A percentile compares a stretch with the other conserved stretches of the same genome.
Conservation (phyloP, 2,113 vertebrate genomes). For the Setophaga coronata region DNA sequence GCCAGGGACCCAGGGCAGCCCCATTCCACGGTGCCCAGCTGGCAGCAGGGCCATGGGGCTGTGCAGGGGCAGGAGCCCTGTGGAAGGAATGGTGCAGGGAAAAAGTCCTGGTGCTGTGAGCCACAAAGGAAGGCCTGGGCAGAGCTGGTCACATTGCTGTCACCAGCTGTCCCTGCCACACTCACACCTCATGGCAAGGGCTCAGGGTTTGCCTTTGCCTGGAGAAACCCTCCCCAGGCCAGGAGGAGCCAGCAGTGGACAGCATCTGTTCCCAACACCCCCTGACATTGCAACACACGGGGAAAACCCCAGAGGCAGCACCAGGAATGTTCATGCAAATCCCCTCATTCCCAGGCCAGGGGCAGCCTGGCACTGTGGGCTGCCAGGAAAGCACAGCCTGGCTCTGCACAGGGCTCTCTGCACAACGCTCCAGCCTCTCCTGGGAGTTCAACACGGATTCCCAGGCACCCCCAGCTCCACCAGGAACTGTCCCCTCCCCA, state of each 20-base stretch:
- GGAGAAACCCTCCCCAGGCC: neutral
- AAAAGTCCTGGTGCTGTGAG: neutral
- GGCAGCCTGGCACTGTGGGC: neutral
- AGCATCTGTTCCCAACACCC: neutral
- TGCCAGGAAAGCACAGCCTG: neutral
- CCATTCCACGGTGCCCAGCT: rapidly evolving
- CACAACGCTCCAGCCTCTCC: neutral
- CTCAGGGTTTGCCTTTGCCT: neutral
- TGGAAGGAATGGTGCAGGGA: neutral
- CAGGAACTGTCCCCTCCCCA: neutral
- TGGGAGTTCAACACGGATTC: neutral
- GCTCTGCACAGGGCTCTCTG: neutral
- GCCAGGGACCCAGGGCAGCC: neutral
- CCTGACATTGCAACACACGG: neutral
- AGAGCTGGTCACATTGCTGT: neutral
- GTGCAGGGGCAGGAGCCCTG: neutral
- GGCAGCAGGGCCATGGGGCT: neutral
- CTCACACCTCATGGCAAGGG: neutral
- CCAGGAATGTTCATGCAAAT: neutral
- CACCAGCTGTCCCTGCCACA: neutral
- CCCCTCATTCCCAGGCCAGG: neutral
- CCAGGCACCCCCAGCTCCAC: neutral
- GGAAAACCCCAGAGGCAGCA: neutral
- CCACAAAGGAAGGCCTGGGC: neutral
- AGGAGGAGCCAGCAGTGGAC: neutral